These are phyloP conservation scores for Athene cunicularia DNA, from an alignment of 2,113 vertebrate genomes.

Conservation along the genomic window DNA sequence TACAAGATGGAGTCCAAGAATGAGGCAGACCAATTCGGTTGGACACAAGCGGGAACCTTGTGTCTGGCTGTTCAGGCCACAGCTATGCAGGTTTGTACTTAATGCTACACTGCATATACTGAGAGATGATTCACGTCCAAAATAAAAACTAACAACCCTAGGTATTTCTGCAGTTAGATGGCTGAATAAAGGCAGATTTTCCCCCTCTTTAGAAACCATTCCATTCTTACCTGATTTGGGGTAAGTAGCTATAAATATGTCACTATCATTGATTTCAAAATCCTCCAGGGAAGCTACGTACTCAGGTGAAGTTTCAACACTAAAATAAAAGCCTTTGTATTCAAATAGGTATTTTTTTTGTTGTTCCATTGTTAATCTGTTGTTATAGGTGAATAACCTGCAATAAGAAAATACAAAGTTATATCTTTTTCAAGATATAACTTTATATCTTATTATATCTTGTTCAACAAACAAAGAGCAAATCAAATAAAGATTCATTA, in stretches of 20 bases:
- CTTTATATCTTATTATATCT: too few relatives aligned
- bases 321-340: constrained; percentile 71
- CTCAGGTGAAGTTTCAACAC: not conserved
- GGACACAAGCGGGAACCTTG: not conserved
- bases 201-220: not conserved
- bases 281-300: constrained; percentile 68
- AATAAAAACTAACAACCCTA: not conserved
- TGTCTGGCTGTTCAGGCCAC: not conserved
- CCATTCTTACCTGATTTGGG: constrained; percentile 71
- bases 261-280: constrained; percentile 72
- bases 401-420: not conserved
- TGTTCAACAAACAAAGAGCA: not conserved
- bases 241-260: constrained; percentile 71
- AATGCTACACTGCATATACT: not conserved
- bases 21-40: not conserved
- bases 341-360: not conserved
- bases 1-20: not conserved
- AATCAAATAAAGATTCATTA: not conserved
- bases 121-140: not conserved
- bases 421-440: not conserved
- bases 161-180: not conserved
- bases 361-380: not conserved
- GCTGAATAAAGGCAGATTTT: not conserved
- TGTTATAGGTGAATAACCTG: not conserved
- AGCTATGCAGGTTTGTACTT: not conserved